phyloP scores from a whole-genome alignment of 2,797 vertebrate species.

The Sebastes kiyomatsui region DNA sequence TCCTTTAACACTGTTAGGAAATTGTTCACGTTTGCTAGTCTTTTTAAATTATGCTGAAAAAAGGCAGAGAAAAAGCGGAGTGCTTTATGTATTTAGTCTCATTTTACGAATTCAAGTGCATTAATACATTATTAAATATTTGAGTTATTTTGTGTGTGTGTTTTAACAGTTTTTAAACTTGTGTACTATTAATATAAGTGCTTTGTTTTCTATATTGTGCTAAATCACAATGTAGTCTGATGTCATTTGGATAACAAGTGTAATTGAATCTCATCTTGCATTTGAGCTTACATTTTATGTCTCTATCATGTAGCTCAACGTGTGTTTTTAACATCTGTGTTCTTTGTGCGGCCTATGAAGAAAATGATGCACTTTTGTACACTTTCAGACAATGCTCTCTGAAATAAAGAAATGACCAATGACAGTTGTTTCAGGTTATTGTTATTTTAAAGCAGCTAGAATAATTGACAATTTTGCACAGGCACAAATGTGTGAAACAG shows the following conservation, averaged over 20 bases:
- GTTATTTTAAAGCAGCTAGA: background rate
- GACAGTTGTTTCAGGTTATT: background rate
- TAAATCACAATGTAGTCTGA: constrained; percentile 44
- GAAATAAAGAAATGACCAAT: constrained; percentile 62
- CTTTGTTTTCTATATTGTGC: constrained; percentile 62
- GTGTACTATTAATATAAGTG: constrained; percentile 34
- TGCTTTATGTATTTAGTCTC: constrained; percentile 49
- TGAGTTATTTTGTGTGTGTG: constrained; percentile 39
- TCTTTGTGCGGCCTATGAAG: constrained; percentile 49
- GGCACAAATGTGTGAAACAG: background rate
- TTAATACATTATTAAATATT: constrained; percentile 50
- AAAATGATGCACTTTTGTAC: constrained; percentile 73
- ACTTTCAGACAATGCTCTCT: constrained; percentile 60
- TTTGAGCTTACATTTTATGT: constrained; percentile 51
- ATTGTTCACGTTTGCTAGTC: constrained; percentile 55
- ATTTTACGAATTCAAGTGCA: constrained; percentile 44
- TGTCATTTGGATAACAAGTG: constrained; percentile 41
- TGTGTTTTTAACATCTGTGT: constrained; percentile 57
- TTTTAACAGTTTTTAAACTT: constrained; percentile 20
- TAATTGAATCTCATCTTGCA: constrained; percentile 37
- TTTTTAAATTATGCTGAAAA: constrained; percentile 73
- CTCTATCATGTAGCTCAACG: constrained; percentile 37
- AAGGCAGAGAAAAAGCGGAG: constrained; percentile 32
- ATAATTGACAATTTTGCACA: background rate
- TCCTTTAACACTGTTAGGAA: constrained; percentile 65